These are phyloP conservation scores for Caenorhabditis panamensis DNA, from an alignment of 2,888 invertebrate species.

Conservation along the genomic window DNA sequence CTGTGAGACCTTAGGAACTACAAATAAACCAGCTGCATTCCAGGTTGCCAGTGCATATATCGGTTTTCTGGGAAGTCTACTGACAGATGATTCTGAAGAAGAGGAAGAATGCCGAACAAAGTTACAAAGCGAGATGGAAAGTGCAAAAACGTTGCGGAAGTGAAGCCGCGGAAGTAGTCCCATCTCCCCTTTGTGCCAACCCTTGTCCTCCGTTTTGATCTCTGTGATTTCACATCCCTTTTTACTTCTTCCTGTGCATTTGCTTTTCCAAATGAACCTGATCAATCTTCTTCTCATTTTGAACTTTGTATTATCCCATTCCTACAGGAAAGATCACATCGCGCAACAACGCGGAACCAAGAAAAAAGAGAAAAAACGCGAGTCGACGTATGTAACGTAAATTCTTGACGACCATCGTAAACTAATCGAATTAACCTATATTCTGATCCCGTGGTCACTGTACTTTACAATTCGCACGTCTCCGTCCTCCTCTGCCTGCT, in stretches of 20 bases:
- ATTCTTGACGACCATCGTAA: slow-evolving; percentile 39
- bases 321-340: not conserved
- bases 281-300: not conserved
- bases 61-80: slow-evolving; percentile 42
- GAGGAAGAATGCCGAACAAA: slow-evolving; percentile 17
- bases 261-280: slow-evolving; percentile 1
- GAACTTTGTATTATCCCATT: too few relatives aligned
- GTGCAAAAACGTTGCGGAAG: slow-evolving; percentile 53
- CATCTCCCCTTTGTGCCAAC: too few relatives aligned
- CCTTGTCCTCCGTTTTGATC: slow-evolving; percentile 21
- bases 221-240: slow-evolving; percentile 35
- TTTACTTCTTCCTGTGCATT: not conserved
- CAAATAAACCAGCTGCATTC: too few relatives aligned
- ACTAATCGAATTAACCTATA: slow-evolving; percentile 61
- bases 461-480: slow-evolving; percentile 50
- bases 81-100: slow-evolving; percentile 24
- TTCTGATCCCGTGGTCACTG: slow-evolving; percentile 24
- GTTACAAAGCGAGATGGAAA: slow-evolving; percentile 44
- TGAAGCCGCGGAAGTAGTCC: slow-evolving; percentile 14
- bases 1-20: too few relatives aligned
- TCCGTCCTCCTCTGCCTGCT: slow-evolving; percentile 4
- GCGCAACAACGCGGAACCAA: slow-evolving; percentile 27
- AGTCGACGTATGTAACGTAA: slow-evolving; percentile 28
- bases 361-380: slow-evolving; percentile 18
- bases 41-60: slow-evolving; percentile 57